A percentile compares a stretch with the other conserved stretches of the same genome.
These are phyloP conservation scores for Ptychodera flava DNA, from an alignment of 35 echinoderm and acorn worm species.

Conservation along the genomic window DNA sequence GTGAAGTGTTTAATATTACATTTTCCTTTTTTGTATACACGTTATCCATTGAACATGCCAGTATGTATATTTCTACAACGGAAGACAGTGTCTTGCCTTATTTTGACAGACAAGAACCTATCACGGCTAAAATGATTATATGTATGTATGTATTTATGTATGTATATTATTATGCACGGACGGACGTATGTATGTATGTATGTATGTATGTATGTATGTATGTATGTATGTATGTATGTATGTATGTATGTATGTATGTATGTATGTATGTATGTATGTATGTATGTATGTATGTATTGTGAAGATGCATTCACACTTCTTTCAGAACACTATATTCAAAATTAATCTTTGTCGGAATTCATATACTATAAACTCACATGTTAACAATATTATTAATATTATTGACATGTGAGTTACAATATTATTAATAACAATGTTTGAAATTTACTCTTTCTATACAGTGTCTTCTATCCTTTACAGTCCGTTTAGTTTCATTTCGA, in stretches of 20 bases:
- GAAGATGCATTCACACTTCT: background rate
- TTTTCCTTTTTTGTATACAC: no score
- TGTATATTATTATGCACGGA: background rate
- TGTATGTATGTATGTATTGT: background rate
- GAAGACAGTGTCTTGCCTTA: no score
- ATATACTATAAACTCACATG: background rate
- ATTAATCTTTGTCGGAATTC: background rate
- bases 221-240: background rate
- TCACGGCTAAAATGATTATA: no score
- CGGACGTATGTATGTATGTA: background rate
- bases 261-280: background rate
- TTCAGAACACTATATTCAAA: no score
- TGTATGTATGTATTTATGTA: background rate
- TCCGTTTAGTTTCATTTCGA: background rate
- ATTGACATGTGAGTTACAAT: no score
- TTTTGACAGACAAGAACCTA: no score
- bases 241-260: background rate
- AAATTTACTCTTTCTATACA: background rate
- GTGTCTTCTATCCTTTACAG: background rate
- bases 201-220: slow-evolving; percentile 2
- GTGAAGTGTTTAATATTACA: no score
- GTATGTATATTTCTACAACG: no score
- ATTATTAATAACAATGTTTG: background rate
- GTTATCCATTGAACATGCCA: no score
- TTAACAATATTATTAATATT: no score